Percentiles rank a stretch among this genome's conserved stretches.
Evolutionary conservation across 2,797 vertebrate species (phyloP).

Genomic region (Eidolon dupreanum): DNA sequence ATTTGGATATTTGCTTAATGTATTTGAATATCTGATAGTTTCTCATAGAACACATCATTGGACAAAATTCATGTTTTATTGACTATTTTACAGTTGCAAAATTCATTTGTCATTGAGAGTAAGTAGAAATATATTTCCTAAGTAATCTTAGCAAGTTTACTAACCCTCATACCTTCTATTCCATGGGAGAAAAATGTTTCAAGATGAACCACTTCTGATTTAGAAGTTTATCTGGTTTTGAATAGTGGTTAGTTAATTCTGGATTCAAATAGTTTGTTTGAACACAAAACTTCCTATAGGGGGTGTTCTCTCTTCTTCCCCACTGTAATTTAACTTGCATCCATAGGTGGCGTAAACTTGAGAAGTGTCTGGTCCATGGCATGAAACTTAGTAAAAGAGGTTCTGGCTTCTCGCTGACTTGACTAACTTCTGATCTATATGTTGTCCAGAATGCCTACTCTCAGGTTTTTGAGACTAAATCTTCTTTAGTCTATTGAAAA

Average conservation of each 20-base stretch:
- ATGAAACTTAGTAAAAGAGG: not conserved
- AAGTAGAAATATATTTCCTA: not conserved
- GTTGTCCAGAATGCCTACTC: too few relatives aligned
- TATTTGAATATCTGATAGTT: not conserved
- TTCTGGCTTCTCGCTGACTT: not conserved
- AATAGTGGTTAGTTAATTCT: not conserved
- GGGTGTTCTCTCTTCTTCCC: not conserved
- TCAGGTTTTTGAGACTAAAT: not conserved
- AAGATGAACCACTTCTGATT: not conserved
- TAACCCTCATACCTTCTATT: not conserved
- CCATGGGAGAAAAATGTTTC: not conserved
- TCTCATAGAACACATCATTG: not conserved
- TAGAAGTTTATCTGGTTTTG: not conserved
- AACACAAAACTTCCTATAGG: not conserved
- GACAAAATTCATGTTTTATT: not conserved
- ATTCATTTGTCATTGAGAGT: not conserved
- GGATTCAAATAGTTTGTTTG: not conserved
- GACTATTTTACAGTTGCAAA: not conserved
- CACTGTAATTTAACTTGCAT: not conserved
- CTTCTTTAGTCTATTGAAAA: not conserved
- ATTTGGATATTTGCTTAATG: not conserved
- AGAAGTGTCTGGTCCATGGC: not conserved
- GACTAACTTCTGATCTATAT: not conserved
- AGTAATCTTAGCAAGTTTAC: not conserved
- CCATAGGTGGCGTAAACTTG: not conserved